These are phyloP conservation scores for Caerostris extrusa DNA, from an alignment of 1,140 invertebrate genomes.

Conservation along the genomic window DNA sequence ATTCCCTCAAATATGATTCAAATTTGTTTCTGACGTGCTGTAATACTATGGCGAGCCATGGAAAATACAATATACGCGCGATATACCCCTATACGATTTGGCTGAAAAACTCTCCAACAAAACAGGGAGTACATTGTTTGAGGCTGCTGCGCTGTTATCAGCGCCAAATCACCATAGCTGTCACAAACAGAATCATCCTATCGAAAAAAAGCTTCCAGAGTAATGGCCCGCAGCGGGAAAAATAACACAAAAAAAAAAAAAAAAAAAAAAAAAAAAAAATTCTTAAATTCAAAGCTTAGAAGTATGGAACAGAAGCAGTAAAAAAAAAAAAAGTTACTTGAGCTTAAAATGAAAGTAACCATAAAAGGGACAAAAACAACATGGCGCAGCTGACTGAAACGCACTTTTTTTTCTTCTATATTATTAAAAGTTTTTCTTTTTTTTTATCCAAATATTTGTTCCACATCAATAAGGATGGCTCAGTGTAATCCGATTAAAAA, in stretches of 20 bases:
- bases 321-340: too few species aligned
- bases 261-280: background rate
- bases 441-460: background rate
- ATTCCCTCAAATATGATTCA: constrained; percentile 42
- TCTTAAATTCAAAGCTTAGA: background rate
- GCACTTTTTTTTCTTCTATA: background rate
- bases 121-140: constrained; percentile 31
- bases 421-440: background rate
- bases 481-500: constrained; percentile 24
- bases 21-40: constrained; percentile 43
- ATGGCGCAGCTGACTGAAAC: background rate
- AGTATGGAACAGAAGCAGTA: background rate
- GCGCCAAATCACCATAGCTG: constrained; percentile 42
- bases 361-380: background rate
- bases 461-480: constrained; percentile 14
- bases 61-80: background rate
- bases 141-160: background rate
- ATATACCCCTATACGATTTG: background rate
- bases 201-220: constrained; percentile 24
- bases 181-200: constrained; percentile 53
- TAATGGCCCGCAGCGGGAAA: constrained; percentile 30
- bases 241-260: background rate
- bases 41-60: background rate
- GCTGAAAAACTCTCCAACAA: background rate
- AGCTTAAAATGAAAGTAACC: background rate